phyloP scores from a whole-genome alignment of 2,888 invertebrate genomes.

The Bellardia bayeri region DNA sequence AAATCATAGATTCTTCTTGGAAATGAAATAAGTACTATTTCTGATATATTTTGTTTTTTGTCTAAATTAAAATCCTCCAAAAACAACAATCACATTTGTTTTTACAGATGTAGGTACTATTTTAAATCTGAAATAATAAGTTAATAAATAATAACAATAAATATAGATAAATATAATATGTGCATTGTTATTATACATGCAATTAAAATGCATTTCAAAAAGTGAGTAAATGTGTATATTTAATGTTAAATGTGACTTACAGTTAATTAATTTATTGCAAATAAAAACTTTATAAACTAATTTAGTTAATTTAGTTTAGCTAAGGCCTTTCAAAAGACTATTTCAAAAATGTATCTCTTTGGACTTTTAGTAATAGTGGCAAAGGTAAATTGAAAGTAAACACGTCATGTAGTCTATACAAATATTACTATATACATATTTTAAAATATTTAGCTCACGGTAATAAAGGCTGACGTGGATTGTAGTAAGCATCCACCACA shows the following conservation, averaged over 20 bases:
- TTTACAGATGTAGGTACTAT: too few species aligned
- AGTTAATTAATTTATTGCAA: slow-evolving; percentile 3
- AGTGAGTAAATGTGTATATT: background rate
- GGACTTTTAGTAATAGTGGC: slow-evolving; percentile 17
- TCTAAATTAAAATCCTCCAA: too few species aligned
- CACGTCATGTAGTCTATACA: background rate
- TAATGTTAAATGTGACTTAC: background rate
- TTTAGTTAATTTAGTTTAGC: slow-evolving; percentile 23
- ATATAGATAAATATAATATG: slow-evolving; percentile 35
- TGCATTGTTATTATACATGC: slow-evolving; percentile 41
- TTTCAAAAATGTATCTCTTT: slow-evolving; percentile 18
- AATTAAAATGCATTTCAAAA: slow-evolving; percentile 42
- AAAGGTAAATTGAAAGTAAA: slow-evolving; percentile 35
- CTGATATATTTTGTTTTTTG: too few species aligned
- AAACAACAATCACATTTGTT: too few species aligned
- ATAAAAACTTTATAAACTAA: slow-evolving; percentile 35
- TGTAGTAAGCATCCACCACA: slow-evolving; percentile 31
- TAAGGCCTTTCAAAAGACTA: slow-evolving; percentile 4
- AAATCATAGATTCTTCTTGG: too few species aligned
- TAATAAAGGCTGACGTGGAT: slow-evolving; percentile 47
- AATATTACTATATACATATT: background rate
- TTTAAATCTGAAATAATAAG: too few species aligned
- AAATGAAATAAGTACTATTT: too few species aligned
- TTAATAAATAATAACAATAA: background rate
- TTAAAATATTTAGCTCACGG: slow-evolving; percentile 25